phyloP scores from a whole-genome alignment of 1,140 invertebrate species.

The Asbolus verrucosus region DNA sequence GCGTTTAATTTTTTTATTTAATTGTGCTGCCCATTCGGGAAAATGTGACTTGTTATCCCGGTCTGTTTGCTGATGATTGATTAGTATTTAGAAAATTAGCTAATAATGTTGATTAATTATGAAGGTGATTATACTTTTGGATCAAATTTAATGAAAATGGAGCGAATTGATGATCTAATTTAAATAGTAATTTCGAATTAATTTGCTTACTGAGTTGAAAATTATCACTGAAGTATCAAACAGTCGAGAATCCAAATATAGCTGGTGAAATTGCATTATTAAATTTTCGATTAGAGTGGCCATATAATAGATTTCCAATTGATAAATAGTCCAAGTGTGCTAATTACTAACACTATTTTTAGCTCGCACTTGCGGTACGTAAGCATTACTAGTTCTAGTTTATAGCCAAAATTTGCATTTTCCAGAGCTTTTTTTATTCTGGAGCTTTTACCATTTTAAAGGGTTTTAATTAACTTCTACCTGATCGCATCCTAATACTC shows the following conservation, averaged over 20 bases:
- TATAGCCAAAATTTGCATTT: constrained; percentile 17
- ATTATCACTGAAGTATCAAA: constrained; percentile 33
- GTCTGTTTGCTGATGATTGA: constrained; percentile 26
- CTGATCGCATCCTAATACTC: constrained; percentile 14
- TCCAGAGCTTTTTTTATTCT: constrained; percentile 6
- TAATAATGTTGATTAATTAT: constrained; percentile 45
- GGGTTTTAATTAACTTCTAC: constrained; percentile 18
- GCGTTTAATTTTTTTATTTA: background rate
- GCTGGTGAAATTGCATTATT: constrained; percentile 18
- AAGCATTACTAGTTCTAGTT: constrained; percentile 22
- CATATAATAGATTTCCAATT: background rate
- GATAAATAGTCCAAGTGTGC: background rate
- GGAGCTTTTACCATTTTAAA: background rate
- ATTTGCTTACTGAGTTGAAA: constrained; percentile 35
- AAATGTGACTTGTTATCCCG: no score
- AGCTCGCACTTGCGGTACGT: no score
- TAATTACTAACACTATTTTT: constrained; percentile 2
- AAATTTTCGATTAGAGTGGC: constrained; percentile 1
- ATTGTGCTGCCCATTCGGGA: no score
- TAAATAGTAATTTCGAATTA: constrained; percentile 38
- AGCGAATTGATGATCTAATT: constrained; percentile 32
- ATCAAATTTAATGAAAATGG: constrained; percentile 25
- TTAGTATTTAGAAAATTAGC: constrained; percentile 27
- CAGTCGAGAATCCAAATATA: constrained; percentile 6
- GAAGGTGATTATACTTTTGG: constrained; percentile 36